Evolutionary conservation across 1,140 invertebrate species (phyloP), one percentile per base, ranked within the genome.

Genomic region (Drosophila neocordata): DNA sequence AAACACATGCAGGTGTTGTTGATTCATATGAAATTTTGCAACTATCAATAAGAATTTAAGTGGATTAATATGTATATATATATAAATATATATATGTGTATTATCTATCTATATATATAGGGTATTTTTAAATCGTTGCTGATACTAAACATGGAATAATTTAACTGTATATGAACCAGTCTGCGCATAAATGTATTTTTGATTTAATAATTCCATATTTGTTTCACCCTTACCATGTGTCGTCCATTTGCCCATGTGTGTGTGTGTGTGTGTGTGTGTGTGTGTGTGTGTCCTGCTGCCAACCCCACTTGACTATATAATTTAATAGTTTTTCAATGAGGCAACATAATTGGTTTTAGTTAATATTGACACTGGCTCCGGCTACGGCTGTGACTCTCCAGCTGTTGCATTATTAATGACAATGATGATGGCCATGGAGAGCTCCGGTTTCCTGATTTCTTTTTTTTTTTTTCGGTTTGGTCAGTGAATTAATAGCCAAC

Each of bases 401-500:
- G 79, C 83, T 88, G 83, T 88, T 88, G 79, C 83, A 88, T 88
- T 88, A 88, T 88, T 88, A 88, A 88, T 88, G 72, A 62, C 67
- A 56, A 71, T 11, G 41, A 48, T 48, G 41, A 48, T 48, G 41
- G 15, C 41, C 41, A 58, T 59, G 58, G 56, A 70, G 67, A 65
- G 58, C 61, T 48, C 61, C 60, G 41, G 41, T 70, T 76, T 88
- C 83, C 83, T 78, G 56, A 41, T 74, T 20, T 51, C 13, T 13
- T 4, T 48, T 2, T 15, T 44, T 15, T 34, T 34, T 63, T 22
- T 24, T 20, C 44, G 60, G 53, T 24, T 20, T 51, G 60, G 53
- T 57, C 64, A 75, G 59, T 72, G 48, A 68, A 78, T 78, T 76
- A 78, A 78, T 78, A 64, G 75, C 62, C 68, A 61, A 75, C 75